phyloP scores from a whole-genome alignment of 2,888 invertebrate genomes.

The Clanis bilineata region DNA sequence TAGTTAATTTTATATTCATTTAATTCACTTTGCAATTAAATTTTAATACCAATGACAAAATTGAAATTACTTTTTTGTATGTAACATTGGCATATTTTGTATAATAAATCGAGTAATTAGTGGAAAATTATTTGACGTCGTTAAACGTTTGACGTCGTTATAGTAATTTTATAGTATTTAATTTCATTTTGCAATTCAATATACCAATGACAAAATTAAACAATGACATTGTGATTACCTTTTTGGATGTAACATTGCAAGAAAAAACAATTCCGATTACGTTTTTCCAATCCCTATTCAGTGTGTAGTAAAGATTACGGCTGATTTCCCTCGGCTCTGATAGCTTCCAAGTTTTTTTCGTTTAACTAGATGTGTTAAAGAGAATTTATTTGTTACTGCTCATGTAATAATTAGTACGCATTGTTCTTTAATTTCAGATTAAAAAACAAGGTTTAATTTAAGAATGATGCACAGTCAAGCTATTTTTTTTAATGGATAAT shows the following conservation, averaged over 20 bases:
- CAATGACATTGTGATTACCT: not conserved
- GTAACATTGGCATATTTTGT: too few species aligned
- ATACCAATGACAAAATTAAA: not conserved
- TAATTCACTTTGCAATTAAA: too few species aligned
- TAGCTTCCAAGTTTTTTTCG: constrained; percentile 1
- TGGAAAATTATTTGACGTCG: too few species aligned
- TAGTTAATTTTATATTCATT: too few species aligned
- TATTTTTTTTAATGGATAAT: too few species aligned
- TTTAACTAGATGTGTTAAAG: constrained; percentile 22
- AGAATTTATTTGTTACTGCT: not conserved
- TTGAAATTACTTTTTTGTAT: too few species aligned
- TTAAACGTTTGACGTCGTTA: too few species aligned
- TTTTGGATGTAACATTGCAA: not conserved
- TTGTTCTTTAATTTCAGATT: not conserved
- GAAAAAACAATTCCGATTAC: not conserved
- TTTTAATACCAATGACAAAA: too few species aligned
- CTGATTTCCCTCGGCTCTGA: constrained; percentile 5
- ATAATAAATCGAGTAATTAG: too few species aligned
- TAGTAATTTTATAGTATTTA: not conserved
- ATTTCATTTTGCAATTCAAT: not conserved
- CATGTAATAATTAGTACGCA: not conserved
- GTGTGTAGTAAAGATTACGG: constrained; percentile 7
- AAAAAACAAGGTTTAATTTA: too few species aligned
- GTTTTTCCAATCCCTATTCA: not conserved
- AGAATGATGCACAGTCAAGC: too few species aligned